phyloP scores from a whole-genome alignment of 2,797 vertebrate species.

The Echeneis naucrates region DNA sequence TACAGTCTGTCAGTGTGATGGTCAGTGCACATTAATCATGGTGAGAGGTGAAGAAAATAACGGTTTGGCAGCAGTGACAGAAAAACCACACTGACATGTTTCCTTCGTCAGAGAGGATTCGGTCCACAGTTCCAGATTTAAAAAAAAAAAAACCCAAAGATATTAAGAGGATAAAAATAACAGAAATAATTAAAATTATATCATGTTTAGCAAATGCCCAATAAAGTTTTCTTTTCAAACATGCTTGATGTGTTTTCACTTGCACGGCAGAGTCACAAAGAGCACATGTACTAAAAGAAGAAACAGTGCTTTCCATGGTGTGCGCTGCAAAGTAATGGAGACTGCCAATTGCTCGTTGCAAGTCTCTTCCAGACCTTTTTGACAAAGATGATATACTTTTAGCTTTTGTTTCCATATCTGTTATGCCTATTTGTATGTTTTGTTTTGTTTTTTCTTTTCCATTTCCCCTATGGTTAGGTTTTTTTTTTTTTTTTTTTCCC shows the following conservation, averaged over 20 bases:
- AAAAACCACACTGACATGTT: slow-evolving; percentile 35
- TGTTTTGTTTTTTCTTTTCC: neutral
- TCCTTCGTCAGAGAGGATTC: slow-evolving; percentile 27
- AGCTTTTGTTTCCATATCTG: neutral
- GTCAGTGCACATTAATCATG: slow-evolving; percentile 30
- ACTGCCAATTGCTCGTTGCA: slow-evolving; percentile 12
- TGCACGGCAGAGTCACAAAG: slow-evolving; percentile 6
- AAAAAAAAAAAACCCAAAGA: too few species aligned
- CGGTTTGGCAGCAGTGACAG: slow-evolving; percentile 22
- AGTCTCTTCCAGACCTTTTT: slow-evolving; percentile 19
- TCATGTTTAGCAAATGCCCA: neutral
- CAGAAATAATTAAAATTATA: neutral
- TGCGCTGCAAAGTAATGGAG: slow-evolving; percentile 18
- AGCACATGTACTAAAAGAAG: slow-evolving; percentile 22
- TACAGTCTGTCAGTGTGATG: slow-evolving; percentile 29
- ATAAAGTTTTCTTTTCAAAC: neutral
- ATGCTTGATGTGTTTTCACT: slow-evolving; percentile 9
- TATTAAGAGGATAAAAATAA: neutral
- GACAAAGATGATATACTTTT: slow-evolving; percentile 15
- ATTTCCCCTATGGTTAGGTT: neutral
- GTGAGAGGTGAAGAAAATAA: slow-evolving; percentile 27
- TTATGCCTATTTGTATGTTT: neutral
- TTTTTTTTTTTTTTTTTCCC: neutral
- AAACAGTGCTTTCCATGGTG: slow-evolving; percentile 38
- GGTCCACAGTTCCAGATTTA: neutral